These are phyloP conservation scores for Saturnia japonica DNA, from an alignment of 2,888 invertebrate genomes.

Conservation along the genomic window DNA sequence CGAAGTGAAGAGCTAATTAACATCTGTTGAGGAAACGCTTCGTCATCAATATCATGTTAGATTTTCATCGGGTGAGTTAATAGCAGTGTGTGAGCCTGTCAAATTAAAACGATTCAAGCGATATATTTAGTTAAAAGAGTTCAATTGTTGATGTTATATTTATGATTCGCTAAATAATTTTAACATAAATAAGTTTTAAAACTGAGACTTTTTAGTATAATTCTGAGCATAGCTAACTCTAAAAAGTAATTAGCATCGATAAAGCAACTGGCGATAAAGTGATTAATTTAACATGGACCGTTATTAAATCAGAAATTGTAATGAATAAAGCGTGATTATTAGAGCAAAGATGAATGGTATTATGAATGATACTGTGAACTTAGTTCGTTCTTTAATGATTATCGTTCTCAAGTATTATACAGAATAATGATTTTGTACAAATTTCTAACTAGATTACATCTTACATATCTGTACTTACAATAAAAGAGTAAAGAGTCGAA, in stretches of 20 bases:
- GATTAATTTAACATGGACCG: slow-evolving; percentile 5
- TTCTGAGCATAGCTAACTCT: background rate
- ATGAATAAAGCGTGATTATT: slow-evolving; percentile 4
- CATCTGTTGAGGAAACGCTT: background rate
- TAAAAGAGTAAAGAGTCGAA: no score
- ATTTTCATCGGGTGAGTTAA: background rate
- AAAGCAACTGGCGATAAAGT: background rate
- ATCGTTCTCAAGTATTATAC: background rate
- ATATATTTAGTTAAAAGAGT: background rate
- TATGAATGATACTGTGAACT: background rate
- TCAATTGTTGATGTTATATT: background rate
- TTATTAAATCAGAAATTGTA: background rate
- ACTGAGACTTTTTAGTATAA: background rate
- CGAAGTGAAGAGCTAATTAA: background rate
- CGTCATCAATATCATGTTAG: background rate
- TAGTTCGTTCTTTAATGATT: background rate
- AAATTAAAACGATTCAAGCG: background rate
- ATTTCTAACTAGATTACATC: no score
- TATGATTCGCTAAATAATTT: background rate
- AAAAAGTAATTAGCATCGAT: background rate
- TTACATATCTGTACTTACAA: no score
- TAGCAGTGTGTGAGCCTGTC: background rate
- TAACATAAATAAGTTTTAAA: background rate
- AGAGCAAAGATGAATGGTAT: background rate
- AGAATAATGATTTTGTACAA: no score